These are phyloP conservation scores for Papilio dardanus DNA, from an alignment of 1,140 invertebrate genomes.

Conservation along the genomic window DNA sequence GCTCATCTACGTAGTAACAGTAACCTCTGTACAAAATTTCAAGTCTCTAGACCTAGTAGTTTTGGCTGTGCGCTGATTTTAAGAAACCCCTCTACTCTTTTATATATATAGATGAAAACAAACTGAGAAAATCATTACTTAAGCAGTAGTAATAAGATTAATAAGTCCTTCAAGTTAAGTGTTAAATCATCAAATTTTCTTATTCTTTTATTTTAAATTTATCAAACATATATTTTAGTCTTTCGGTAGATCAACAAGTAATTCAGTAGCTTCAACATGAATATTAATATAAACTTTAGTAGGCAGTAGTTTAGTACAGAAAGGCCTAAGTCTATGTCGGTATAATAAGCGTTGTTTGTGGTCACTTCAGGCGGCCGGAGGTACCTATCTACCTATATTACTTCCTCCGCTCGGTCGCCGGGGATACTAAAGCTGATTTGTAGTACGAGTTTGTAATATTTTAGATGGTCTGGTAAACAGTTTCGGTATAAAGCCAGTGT, in stretches of 20 bases:
- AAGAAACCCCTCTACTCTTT: too few relatives aligned
- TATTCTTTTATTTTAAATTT: neutral
- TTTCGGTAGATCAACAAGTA: neutral
- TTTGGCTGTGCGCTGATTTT: too few relatives aligned
- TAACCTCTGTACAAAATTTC: too few relatives aligned
- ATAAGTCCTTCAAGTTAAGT: neutral
- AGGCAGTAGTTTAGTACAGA: neutral
- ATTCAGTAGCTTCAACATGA: neutral
- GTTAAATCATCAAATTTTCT: neutral
- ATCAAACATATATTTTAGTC: neutral
- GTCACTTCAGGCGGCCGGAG: constrained; percentile 47
- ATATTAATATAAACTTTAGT: neutral
- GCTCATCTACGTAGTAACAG: too few relatives aligned
- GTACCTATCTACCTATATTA: constrained; percentile 51
- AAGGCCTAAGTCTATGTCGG: constrained; percentile 38
- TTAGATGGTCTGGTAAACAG: constrained; percentile 62
- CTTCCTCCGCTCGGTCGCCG: constrained; percentile 46
- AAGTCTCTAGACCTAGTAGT: too few relatives aligned
- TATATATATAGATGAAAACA: too few relatives aligned
- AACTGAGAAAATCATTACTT: neutral
- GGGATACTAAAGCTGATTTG: constrained; percentile 60
- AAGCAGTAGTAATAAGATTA: neutral
- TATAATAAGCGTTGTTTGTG: constrained; percentile 57
- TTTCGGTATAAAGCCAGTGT: constrained; percentile 41
- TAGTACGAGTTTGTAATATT: constrained; percentile 62